Evolutionary conservation across 2,113 vertebrate genomes (phyloP).

Genomic region (Planiliza haematocheilus): DNA sequence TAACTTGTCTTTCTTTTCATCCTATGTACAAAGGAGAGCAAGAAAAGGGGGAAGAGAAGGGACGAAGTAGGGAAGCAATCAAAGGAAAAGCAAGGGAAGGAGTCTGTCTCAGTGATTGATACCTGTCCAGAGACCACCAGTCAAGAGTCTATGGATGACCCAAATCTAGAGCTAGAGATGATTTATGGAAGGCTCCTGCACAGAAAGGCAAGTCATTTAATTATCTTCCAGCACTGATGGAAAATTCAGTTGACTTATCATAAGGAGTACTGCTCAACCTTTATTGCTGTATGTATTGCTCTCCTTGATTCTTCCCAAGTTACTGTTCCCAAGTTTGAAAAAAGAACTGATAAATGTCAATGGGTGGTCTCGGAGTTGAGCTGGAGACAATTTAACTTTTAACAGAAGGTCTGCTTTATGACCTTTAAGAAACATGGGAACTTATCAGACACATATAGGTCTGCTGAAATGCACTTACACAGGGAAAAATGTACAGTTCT

Average conservation of each 20-base stretch:
- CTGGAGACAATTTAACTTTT: too few species aligned
- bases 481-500: too few species aligned
- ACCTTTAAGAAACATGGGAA: too few species aligned
- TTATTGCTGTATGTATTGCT: too few species aligned
- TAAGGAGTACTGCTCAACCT: too few species aligned
- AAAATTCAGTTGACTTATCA: background rate
- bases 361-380: too few species aligned
- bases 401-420: too few species aligned
- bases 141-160: background rate
- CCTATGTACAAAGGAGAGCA: constrained; percentile 71
- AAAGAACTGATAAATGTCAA: too few species aligned
- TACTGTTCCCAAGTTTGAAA: too few species aligned
- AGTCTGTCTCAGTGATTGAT: background rate
- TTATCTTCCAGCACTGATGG: background rate
- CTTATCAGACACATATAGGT: too few species aligned
- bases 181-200: constrained; percentile 62
- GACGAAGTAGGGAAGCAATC: constrained; percentile 26
- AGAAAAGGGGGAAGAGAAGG: constrained; percentile 76
- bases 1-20: background rate
- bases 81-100: constrained; percentile 27
- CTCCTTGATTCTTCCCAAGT: too few species aligned
- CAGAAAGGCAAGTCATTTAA: constrained; percentile 49
- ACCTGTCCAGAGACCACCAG: background rate
- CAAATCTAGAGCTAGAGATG: background rate
- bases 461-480: too few species aligned